Percentiles rank a stretch among this genome's conserved stretches.
Evolutionary conservation across 2,797 vertebrate genomes (phyloP).

Genomic region (Enteromius afrohamiltoni): DNA sequence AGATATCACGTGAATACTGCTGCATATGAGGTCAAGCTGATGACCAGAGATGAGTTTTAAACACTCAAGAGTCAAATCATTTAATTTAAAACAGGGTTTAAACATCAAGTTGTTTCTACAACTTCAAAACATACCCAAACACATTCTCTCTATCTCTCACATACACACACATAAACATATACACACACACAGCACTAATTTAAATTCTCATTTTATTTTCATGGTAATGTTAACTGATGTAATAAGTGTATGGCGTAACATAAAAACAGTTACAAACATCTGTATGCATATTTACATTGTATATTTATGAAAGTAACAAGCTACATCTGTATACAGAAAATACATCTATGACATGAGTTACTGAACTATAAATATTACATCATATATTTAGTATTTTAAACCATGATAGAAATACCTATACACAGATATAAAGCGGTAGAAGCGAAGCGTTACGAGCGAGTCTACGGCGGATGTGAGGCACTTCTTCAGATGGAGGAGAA

Average conservation of each 20-base stretch:
- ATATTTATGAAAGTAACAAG: constrained; percentile 90
- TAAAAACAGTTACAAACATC: constrained; percentile 94
- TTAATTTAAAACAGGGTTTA: background rate
- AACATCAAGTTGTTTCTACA: background rate
- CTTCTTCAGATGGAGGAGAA: constrained; percentile 87
- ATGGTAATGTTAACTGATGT: constrained; percentile 91
- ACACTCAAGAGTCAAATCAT: background rate
- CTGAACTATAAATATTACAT: constrained; percentile 90
- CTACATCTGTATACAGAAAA: constrained; percentile 89
- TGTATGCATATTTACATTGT: constrained; percentile 96
- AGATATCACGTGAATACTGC: background rate
- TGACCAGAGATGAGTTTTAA: background rate
- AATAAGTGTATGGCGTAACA: constrained; percentile 93
- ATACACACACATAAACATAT: constrained; percentile 42
- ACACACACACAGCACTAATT: constrained; percentile 65
- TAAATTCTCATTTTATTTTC: constrained; percentile 92
- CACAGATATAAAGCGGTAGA: constrained; percentile 78
- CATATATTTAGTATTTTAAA: constrained; percentile 85
- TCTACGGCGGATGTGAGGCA: constrained; percentile 92
- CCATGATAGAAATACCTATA: constrained; percentile 80
- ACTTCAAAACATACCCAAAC: background rate
- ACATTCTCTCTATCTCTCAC: background rate
- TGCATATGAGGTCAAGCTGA: background rate
- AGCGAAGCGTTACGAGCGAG: constrained; percentile 68
- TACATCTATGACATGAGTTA: constrained; percentile 89